Percentiles rank a stretch among this genome's conserved stretches.
These are phyloP conservation scores for Peucedramus taeniatus DNA, from an alignment of 2,113 vertebrate genomes.

Conservation along the genomic window DNA sequence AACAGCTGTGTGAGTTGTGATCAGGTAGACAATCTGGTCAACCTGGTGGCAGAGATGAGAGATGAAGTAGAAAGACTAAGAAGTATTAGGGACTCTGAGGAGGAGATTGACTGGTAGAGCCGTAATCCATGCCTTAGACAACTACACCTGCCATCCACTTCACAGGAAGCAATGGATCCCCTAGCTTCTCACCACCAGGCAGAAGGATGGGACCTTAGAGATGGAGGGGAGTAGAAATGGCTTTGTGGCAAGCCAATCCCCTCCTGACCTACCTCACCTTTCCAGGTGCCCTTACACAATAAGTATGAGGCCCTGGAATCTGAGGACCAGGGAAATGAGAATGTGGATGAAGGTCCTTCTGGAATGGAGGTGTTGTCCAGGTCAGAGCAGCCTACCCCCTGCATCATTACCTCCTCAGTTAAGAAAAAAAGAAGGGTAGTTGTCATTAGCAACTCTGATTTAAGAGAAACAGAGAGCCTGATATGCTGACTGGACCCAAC, in stretches of 20 bases:
- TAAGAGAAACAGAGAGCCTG: not conserved
- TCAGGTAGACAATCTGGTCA: not conserved
- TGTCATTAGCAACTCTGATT: not conserved
- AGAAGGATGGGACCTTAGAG: not conserved
- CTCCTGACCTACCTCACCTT: not conserved
- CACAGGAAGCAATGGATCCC: not conserved
- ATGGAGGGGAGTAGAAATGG: not conserved
- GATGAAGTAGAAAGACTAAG: not conserved
- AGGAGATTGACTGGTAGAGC: not conserved
- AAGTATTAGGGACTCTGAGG: not conserved
- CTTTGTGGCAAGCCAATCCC: not conserved
- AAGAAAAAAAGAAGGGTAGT: not conserved
- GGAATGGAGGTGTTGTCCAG: not conserved
- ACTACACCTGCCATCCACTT: not conserved
- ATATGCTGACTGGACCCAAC: not conserved
- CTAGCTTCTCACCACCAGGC: not conserved
- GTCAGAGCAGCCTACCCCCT: not conserved
- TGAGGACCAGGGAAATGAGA: not conserved
- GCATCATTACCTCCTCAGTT: not conserved
- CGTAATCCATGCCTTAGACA: not conserved
- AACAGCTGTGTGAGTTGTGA: not conserved
- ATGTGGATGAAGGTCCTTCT: not conserved
- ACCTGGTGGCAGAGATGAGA: not conserved
- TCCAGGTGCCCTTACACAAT: not conserved
- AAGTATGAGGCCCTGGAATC: not conserved